Base-by-base conservation (phyloP, 2,888 invertebrate genomes). In the Agonum fuliginosum region DNA sequence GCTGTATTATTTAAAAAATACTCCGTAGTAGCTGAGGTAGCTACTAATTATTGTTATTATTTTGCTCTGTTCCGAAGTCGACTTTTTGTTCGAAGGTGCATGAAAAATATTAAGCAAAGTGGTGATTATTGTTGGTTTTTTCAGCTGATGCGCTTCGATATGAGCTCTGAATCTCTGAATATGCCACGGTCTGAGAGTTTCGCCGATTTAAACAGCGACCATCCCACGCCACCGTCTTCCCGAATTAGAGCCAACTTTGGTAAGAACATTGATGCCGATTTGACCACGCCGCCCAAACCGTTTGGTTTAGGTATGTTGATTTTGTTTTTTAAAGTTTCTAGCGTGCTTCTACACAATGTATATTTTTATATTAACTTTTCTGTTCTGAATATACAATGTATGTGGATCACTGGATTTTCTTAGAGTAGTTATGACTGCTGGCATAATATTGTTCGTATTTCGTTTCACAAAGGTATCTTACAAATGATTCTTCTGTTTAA, bases 151-250 rank as follows among this genome's bases (percentile, higher is more conserved):
- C 91, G 93, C 77, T 90, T 94, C 86, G 95, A 95, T 85, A 91
- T 93, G 54, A 93, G 94, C 76, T 92, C 93, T 88, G 95, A 95
- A 86, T 93, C 94, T 27, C 87, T 94, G 80, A 93, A 92, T 65
- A 92, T 95, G 81, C 92, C 91, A 14, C 91, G 95, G 30, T 95
- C 95, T 24, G 95, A 95, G 85, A 95, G 95, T 85, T 95, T 95
- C 82, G 93, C 93, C 17, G 95, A 95, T 87, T 87, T 95, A 10
- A 95, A 92, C 83, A 93, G 93, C 80, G 93, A 94, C 79, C 85
- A 88, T 37, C 78, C 81, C 51, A 82, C 84, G 43, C 83, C 84
- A 24, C 79, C 84, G n/a, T 81, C 84, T 79, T 85, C 87, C 78
- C 83, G 86, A 73, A 78, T 70, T 27, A 46, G 77, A 37, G 22